phyloP scores from a whole-genome alignment of 2,888 invertebrate genomes.

The Harpagoxenus sublaevis region DNA sequence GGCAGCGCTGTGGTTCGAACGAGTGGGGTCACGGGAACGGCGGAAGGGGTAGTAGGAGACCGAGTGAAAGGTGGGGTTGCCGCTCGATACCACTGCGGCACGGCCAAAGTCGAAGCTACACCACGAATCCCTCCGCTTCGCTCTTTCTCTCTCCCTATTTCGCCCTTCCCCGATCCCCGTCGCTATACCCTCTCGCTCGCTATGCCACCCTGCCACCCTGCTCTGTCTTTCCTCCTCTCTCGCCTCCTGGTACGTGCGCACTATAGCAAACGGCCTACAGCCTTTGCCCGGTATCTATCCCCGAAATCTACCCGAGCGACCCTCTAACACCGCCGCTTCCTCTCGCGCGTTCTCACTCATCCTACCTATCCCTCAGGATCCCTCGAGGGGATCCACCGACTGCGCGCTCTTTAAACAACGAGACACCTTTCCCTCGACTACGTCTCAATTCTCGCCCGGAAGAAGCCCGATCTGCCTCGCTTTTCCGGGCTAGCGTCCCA shows the following conservation, averaged over 20 bases:
- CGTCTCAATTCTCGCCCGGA: conserved; percentile 77
- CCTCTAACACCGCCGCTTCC: conserved; percentile 55
- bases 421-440: conserved; percentile 78
- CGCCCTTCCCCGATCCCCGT: conserved; percentile 30
- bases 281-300: conserved; percentile 76
- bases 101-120: conserved; percentile 83
- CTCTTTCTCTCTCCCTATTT: conserved; percentile 57
- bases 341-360: conserved; percentile 49
- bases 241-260: conserved; percentile 61
- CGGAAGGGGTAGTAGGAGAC: conserved; percentile 68
- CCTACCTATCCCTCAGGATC: conserved; percentile 65
- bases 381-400: conserved; percentile 76
- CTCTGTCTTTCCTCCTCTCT: conserved; percentile 31
- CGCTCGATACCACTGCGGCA: conserved; percentile 86
- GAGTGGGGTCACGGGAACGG: conserved; percentile 61
- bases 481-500: conserved; percentile 70
- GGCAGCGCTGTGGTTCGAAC: conserved; percentile 70
- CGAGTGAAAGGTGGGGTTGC: conserved; percentile 78
- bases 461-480: conserved; percentile 74
- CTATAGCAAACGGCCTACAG: conserved; percentile 78
- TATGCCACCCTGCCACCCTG: conserved; percentile 19
- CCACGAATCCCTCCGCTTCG: conserved; percentile 63
- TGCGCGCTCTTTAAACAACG: conserved; percentile 79
- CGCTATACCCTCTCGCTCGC: conserved; percentile 26
- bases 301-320: conserved; percentile 74